These are phyloP conservation scores for Agrypnus murinus DNA, from an alignment of 2,888 invertebrate species.

Conservation along the genomic window DNA sequence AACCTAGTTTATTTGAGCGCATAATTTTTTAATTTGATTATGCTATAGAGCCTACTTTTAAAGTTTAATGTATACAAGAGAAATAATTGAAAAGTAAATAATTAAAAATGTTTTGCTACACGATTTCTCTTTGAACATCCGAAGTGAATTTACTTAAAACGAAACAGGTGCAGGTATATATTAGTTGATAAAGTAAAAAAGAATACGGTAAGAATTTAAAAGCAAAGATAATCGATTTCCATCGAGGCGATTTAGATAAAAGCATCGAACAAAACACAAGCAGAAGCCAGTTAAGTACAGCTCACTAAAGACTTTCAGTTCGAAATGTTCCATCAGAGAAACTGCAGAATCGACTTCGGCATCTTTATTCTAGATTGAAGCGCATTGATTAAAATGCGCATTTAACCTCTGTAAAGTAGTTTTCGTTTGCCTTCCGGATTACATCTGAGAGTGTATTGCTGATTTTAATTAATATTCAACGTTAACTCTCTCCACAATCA, in stretches of 20 bases:
- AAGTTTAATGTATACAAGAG: too few species aligned
- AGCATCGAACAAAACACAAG: conserved; percentile 60
- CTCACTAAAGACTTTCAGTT: conserved; percentile 59
- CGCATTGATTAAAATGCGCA: conserved; percentile 63
- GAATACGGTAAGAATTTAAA: conserved; percentile 49
- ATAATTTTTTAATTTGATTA: too few species aligned
- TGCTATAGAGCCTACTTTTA: too few species aligned
- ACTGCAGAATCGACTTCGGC: conserved; percentile 60
- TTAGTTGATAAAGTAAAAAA: conserved; percentile 40
- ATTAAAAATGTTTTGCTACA: too few species aligned
- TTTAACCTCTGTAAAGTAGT: conserved; percentile 59
- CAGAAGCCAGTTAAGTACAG: conserved; percentile 59
- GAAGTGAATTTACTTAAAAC: background rate
- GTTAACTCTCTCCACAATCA: conserved; percentile 52
- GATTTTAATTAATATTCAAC: conserved; percentile 61
- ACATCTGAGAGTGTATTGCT: conserved; percentile 56
- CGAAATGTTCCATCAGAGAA: conserved; percentile 58
- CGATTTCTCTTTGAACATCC: too few species aligned
- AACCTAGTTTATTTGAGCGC: too few species aligned
- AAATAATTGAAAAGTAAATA: too few species aligned
- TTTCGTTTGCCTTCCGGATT: conserved; percentile 57
- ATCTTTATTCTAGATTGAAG: conserved; percentile 61
- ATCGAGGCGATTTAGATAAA: conserved; percentile 59
- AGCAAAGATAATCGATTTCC: conserved; percentile 56
- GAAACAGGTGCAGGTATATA: conserved; percentile 27